Base-by-base conservation (phyloP, 2,888 invertebrate species). In the Lepidochitona cinerea region DNA sequence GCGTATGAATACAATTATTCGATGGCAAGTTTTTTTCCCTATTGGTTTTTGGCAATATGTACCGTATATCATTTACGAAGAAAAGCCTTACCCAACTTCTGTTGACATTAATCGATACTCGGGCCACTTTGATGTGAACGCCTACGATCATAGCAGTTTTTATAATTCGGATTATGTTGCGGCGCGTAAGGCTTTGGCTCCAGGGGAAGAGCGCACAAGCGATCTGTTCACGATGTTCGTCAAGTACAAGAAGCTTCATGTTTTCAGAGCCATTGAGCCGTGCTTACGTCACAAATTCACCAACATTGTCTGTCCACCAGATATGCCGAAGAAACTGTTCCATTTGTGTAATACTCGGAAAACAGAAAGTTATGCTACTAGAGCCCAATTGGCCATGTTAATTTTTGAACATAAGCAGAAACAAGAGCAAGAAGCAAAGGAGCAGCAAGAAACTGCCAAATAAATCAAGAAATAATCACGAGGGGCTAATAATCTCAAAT, bases 1-100 rank as follows among this genome's bases (percentile, higher is more conserved):
- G 14, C 94, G 98, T 75, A 97, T 99, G 96, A 98, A 98, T 91
- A 97, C 97, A 1, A 96, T 99, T 79, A 92, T 92, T 81, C 95
- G 95, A 80, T 95, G 94, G 91, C 98, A 98, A 92, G 94, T 97
- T 84, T 99, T 95, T 92, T 94, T 95, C 85, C 96, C 98, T n/a
- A 94, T 97, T 80, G 96, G 96, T 29, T 99, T 97, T 91, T 93
- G 95, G 84, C 95, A 96, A 87, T 97, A 95, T 92, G 93, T 97
- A 86, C 96, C 96, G 0, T 89, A 90, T 37, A 83, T 92, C 59
- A 88, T 91, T 14, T 87, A 88, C 72, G 83, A 88, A 49, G 81
- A 85, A 70, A 85, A 84, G 59, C 86, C 87, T 0, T 87, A 84
- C 66, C 89, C 89, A 0, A 80, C 82, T 6, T 83, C 81, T 2